These are phyloP conservation scores for Hylomyscus alleni DNA, from an alignment of 2,797 vertebrate genomes.

Conservation along the genomic window DNA sequence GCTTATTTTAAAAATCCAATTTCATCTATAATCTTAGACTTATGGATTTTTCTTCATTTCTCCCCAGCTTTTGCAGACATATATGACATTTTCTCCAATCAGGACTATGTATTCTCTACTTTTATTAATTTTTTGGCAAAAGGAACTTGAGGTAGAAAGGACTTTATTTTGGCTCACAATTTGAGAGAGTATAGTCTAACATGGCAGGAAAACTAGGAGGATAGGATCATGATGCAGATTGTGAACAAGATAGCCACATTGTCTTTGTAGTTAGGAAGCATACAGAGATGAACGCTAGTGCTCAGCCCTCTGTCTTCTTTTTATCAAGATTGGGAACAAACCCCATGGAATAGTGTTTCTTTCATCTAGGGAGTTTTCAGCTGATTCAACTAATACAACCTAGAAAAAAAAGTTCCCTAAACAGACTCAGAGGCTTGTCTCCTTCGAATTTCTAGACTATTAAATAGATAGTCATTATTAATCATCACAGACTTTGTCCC, in stretches of 20 bases:
- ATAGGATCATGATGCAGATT: not conserved
- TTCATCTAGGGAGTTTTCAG: not conserved
- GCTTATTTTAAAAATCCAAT: not conserved
- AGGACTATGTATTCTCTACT: not conserved
- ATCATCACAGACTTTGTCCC: not conserved
- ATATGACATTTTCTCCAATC: not conserved
- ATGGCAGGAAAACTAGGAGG: not conserved
- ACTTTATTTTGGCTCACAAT: not conserved
- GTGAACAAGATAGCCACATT: not conserved
- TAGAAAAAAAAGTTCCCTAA: not conserved
- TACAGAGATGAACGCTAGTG: not conserved
- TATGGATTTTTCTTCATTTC: constrained; percentile 15
- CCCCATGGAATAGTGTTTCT: not conserved
- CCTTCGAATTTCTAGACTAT: not conserved
- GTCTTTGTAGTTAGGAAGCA: not conserved
- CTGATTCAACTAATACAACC: not conserved
- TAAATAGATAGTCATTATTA: not conserved
- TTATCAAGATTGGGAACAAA: not conserved
- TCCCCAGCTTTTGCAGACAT: not conserved
- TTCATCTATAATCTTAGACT: not conserved
- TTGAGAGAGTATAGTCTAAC: not conserved
- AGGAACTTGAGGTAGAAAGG: not conserved
- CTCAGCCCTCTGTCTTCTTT: not conserved
- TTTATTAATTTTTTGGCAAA: not conserved
- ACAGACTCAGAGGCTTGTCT: not conserved